phyloP scores from a whole-genome alignment of 2,888 invertebrate species.

The Mimachlamys varia region DNA sequence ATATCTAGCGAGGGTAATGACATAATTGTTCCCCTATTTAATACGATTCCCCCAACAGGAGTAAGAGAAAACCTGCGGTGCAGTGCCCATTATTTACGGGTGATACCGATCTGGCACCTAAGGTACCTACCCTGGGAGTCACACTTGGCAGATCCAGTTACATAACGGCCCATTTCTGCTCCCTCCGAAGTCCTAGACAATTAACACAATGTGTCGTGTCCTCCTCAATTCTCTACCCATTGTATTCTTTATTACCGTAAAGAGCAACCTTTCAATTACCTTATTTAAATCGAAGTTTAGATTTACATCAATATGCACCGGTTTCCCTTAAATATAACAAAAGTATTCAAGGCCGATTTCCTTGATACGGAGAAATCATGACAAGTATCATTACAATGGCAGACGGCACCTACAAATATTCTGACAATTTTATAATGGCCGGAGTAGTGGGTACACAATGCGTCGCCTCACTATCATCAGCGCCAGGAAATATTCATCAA shows the following conservation, averaged over 20 bases:
- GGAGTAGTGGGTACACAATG: background rate
- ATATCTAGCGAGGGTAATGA: background rate
- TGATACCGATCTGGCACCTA: background rate
- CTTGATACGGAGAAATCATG: conserved; percentile 9
- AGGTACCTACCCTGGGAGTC: background rate
- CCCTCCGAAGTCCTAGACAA: background rate
- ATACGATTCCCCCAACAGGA: background rate
- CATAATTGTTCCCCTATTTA: background rate
- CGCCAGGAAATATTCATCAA: background rate
- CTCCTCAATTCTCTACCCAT: background rate
- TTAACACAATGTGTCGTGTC: background rate
- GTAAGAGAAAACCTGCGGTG: conserved; percentile 7
- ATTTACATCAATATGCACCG: conserved; percentile 11
- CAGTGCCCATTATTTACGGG: background rate
- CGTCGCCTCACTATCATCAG: background rate
- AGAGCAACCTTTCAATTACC: conserved; percentile 31
- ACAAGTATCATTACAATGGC: conserved; percentile 13
- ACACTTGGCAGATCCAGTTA: background rate
- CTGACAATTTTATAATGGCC: background rate
- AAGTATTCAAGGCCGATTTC: background rate
- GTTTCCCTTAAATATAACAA: background rate
- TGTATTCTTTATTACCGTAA: conserved; percentile 18
- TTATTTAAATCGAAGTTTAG: conserved; percentile 21
- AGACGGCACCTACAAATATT: conserved; percentile 27
- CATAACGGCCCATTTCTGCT: conserved; percentile 9